These are phyloP conservation scores for Lampropteryx suffumata DNA, from an alignment of 2,888 invertebrate genomes.

Conservation along the genomic window DNA sequence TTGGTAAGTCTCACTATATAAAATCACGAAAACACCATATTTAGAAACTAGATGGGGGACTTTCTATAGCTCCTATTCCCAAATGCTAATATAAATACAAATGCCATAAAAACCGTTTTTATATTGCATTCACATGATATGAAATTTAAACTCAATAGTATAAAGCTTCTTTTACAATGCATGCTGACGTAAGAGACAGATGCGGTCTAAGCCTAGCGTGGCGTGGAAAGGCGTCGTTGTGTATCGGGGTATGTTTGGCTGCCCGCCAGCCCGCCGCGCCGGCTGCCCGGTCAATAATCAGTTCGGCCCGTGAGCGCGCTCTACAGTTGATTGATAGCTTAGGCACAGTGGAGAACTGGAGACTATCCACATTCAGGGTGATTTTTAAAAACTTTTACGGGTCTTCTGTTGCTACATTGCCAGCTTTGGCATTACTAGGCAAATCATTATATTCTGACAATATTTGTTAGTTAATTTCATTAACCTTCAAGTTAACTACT, in stretches of 20 bases:
- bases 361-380: not conserved
- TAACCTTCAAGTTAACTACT: no score
- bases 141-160: not conserved
- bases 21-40: no score
- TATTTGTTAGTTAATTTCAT: no score
- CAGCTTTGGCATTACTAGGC: no score
- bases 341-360: not conserved
- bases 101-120: no score
- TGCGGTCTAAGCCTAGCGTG: constrained; percentile 3
- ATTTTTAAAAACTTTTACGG: no score
- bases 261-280: constrained; percentile 11
- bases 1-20: not conserved
- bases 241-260: constrained; percentile 25
- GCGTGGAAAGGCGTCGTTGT: constrained; percentile 23
- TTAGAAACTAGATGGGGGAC: no score
- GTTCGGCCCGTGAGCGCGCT: constrained; percentile 6
- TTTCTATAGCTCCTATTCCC: no score
- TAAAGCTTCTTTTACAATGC: not conserved
- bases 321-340: constrained; percentile 17
- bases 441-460: no score
- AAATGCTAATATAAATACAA: no score
- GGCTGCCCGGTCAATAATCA: constrained; percentile 22
- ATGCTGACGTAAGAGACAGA: not conserved
- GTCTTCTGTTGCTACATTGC: no score
- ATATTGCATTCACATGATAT: no score